A percentile compares a stretch with the other conserved stretches of the same genome.
phyloP scores from a whole-genome alignment of 2,888 invertebrate species.

The Nephrotoma guestfalica region DNA sequence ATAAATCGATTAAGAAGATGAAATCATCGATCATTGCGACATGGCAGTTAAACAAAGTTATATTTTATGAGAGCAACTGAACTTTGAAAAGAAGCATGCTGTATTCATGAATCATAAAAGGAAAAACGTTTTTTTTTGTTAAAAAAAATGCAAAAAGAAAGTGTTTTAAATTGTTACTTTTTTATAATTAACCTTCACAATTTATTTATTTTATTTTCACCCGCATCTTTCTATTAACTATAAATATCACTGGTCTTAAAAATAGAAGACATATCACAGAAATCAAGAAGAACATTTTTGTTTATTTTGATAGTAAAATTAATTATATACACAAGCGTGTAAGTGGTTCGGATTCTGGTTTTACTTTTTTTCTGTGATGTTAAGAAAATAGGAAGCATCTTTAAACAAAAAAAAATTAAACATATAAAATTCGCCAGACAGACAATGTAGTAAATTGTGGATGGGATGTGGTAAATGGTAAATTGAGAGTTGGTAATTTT shows the following conservation, averaged over 20 bases:
- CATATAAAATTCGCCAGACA: background rate
- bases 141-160: background rate
- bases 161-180: background rate
- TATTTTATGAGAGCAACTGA: background rate
- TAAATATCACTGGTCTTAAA: background rate
- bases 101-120: background rate
- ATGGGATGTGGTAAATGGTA: background rate
- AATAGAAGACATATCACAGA: background rate
- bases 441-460: background rate
- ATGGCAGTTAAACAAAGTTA: background rate
- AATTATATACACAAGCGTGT: background rate
- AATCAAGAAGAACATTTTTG: background rate
- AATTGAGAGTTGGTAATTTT: background rate
- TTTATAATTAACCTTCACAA: background rate
- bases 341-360: background rate
- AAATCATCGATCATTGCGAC: background rate
- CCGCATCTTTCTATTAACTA: background rate
- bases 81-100: background rate
- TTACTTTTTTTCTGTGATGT: background rate
- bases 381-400: background rate
- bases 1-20: background rate
- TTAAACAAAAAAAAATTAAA: background rate
- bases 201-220: background rate
- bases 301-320: background rate
- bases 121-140: background rate